A percentile compares a stretch with the other conserved stretches of the same genome.
Evolutionary conservation across 1,140 invertebrate species (phyloP).

Genomic region (Hyphantria cunea): DNA sequence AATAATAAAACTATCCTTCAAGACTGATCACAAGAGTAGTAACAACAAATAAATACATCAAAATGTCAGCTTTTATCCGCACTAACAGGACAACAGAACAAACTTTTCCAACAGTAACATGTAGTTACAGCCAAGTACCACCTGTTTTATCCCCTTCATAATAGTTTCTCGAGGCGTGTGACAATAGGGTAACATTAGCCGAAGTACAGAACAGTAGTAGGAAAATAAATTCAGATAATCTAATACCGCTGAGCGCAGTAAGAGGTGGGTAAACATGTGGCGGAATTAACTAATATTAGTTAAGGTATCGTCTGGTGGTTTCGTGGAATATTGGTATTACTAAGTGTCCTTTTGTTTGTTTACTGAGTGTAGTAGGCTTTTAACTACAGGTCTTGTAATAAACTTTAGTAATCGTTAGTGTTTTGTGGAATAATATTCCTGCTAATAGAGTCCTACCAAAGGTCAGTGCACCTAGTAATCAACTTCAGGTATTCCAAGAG

Average conservation of each 20-base stretch:
- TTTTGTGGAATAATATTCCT: no score
- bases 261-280: constrained; percentile 50
- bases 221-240: constrained; percentile 54
- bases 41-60: constrained; percentile 17
- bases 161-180: constrained; percentile 27
- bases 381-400: no score
- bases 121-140: constrained; percentile 26
- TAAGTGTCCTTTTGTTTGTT: not conserved
- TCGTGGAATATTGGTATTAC: no score
- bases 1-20: not conserved
- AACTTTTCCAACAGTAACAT: constrained; percentile 28
- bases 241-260: constrained; percentile 43
- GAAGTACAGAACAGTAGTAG: constrained; percentile 8
- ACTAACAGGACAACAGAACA: constrained; percentile 22
- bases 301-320: not conserved
- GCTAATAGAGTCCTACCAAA: no score
- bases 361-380: no score
- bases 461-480: no score
- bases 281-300: constrained; percentile 56
- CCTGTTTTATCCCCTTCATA: constrained; percentile 31
- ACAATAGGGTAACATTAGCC: constrained; percentile 23
- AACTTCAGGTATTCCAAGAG: no score
- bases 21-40: constrained; percentile 12
- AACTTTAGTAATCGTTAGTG: no score
- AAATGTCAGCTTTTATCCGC: constrained; percentile 14